Conservation (phyloP, 2,888 invertebrate genomes). For the Entomobrya multifasciata region DNA sequence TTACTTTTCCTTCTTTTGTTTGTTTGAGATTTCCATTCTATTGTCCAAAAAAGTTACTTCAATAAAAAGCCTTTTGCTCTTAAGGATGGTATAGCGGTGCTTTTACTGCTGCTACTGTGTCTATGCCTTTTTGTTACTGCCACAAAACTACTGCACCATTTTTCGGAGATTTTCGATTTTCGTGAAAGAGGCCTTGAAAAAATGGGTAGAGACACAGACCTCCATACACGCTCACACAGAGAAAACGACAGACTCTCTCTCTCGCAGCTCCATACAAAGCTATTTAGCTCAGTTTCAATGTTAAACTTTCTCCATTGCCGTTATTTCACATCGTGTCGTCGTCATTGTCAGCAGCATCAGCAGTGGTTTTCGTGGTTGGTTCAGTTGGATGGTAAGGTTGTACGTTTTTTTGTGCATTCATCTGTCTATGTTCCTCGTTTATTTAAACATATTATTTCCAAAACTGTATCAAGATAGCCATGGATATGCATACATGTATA, state of each 20-base stretch:
- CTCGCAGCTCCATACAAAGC: not conserved
- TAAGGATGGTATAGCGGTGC: not conserved
- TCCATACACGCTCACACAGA: not conserved
- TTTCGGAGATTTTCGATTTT: conserved; percentile 73
- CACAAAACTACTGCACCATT: conserved; percentile 67
- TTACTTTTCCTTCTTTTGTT: too few species aligned
- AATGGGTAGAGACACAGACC: conserved; percentile 31
- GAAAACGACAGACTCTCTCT: not conserved
- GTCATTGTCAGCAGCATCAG: not conserved
- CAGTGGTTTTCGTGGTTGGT: not conserved
- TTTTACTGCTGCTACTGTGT: not conserved
- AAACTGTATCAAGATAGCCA: too few species aligned
- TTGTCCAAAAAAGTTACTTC: too few species aligned
- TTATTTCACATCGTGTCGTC: conserved; percentile 9
- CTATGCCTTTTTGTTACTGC: conserved; percentile 30
- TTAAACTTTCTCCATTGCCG: conserved; percentile 31
- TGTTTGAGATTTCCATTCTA: too few species aligned
- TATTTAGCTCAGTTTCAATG: conserved; percentile 13
- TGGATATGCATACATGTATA: too few species aligned
- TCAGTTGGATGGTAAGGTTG: not conserved
- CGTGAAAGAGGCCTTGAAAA: conserved; percentile 60
- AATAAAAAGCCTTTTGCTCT: not conserved
- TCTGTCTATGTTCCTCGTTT: too few species aligned
- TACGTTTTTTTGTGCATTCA: too few species aligned
- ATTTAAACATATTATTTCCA: too few species aligned